phyloP scores from a whole-genome alignment of 1,140 invertebrate species.

The Stenopsyche tienmushanensis region DNA sequence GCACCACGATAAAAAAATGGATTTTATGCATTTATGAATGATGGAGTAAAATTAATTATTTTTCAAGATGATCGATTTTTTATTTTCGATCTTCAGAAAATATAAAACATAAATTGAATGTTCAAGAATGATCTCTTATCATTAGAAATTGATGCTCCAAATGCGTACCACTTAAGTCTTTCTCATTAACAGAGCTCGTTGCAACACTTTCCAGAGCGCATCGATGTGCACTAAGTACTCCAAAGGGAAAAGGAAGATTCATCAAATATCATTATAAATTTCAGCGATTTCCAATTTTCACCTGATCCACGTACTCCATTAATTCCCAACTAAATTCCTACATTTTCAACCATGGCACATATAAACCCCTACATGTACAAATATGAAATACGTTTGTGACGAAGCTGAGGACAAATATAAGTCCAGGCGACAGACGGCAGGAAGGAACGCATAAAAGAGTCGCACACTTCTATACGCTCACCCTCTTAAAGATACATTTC shows the following conservation, averaged over 20 bases:
- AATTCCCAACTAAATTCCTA: too few species aligned
- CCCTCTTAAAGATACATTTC: conserved; percentile 42
- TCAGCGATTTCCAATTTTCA: background rate
- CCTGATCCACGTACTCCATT: too few species aligned
- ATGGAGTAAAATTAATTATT: too few species aligned
- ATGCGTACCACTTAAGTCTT: conserved; percentile 4
- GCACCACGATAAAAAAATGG: too few species aligned
- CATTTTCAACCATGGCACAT: too few species aligned
- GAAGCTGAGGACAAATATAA: background rate
- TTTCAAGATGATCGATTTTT: too few species aligned
- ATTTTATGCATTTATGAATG: background rate
- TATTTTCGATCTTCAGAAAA: too few species aligned
- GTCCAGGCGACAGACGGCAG: conserved; percentile 35
- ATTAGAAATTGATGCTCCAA: too few species aligned
- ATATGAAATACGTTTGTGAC: too few species aligned
- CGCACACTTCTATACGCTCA: conserved; percentile 28
- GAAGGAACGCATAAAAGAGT: conserved; percentile 31
- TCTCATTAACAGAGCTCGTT: conserved; percentile 28
- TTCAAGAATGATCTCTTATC: too few species aligned
- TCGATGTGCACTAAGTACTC: conserved; percentile 16
- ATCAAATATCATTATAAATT: conserved; percentile 23
- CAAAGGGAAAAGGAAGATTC: conserved; percentile 10
- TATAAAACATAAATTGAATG: too few species aligned
- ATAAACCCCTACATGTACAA: too few species aligned
- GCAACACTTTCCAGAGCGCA: background rate